Percentiles rank a stretch among this genome's conserved stretches.
phyloP scores from a whole-genome alignment of 2,888 invertebrate genomes.

The Syrphus vitripennis region DNA sequence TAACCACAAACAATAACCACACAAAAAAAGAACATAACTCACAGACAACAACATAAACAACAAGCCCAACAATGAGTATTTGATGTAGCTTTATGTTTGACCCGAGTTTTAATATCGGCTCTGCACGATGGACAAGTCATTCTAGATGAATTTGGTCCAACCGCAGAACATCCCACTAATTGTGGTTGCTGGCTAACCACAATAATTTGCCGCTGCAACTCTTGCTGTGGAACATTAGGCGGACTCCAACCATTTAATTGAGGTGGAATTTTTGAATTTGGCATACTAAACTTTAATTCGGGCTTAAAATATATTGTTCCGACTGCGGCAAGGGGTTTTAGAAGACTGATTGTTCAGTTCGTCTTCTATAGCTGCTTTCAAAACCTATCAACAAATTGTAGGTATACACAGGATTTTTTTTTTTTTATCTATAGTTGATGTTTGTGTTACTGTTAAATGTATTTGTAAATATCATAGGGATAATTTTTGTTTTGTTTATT shows the following conservation, averaged over 20 bases:
- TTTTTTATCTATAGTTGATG: too few species aligned
- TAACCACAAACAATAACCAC: too few species aligned
- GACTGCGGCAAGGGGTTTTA: neutral
- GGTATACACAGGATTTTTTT: too few species aligned
- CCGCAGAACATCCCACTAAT: neutral
- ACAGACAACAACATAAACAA: neutral
- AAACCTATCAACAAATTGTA: too few species aligned
- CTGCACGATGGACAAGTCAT: slow-evolving; percentile 27
- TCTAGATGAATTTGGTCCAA: slow-evolving; percentile 33
- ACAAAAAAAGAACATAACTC: neutral
- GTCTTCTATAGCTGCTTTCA: too few species aligned
- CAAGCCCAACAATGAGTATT: slow-evolving; percentile 7
- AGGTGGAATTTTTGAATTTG: neutral
- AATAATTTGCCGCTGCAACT: neutral
- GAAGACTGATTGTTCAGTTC: neutral
- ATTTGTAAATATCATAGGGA: too few species aligned
- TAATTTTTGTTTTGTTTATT: too few species aligned
- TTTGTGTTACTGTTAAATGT: too few species aligned
- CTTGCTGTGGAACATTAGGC: neutral
- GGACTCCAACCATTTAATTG: neutral
- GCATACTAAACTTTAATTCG: neutral
- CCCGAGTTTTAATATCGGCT: neutral
- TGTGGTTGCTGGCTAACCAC: neutral
- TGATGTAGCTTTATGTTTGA: slow-evolving; percentile 9
- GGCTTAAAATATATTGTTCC: neutral